Evolutionary conservation across 2,797 vertebrate genomes (phyloP).

Genomic region (Coreius guichenoti): DNA sequence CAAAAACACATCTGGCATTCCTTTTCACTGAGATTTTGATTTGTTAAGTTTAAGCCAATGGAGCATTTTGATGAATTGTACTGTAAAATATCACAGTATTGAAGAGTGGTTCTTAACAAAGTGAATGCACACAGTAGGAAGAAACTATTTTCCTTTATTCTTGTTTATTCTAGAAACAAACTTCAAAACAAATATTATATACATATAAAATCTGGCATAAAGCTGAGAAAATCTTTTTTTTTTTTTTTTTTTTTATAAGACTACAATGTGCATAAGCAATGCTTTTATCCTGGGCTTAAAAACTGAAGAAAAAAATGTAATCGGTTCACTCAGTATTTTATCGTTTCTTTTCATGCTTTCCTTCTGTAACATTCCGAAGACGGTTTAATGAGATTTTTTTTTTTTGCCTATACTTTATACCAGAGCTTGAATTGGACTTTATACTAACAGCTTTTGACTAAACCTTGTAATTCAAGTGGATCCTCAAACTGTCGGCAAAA

Average conservation of each 20-base stretch:
- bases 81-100: neutral
- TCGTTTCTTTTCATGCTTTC: no score
- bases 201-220: neutral
- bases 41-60: neutral
- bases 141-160: neutral
- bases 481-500: no score
- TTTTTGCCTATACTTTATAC: no score
- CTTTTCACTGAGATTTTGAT: neutral
- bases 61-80: neutral
- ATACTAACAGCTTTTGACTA: no score
- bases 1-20: neutral
- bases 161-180: neutral
- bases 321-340: no score
- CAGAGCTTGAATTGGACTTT: no score
- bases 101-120: neutral
- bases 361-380: no score
- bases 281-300: neutral
- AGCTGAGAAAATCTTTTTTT: neutral
- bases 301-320: no score
- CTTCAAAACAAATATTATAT: neutral
- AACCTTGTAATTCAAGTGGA: no score
- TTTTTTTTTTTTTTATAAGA: no score
- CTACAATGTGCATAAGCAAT: neutral
- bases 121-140: neutral
- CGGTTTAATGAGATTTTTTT: no score